phyloP scores from a whole-genome alignment of 2,797 vertebrate species.

The Cryptoprocta ferox region DNA sequence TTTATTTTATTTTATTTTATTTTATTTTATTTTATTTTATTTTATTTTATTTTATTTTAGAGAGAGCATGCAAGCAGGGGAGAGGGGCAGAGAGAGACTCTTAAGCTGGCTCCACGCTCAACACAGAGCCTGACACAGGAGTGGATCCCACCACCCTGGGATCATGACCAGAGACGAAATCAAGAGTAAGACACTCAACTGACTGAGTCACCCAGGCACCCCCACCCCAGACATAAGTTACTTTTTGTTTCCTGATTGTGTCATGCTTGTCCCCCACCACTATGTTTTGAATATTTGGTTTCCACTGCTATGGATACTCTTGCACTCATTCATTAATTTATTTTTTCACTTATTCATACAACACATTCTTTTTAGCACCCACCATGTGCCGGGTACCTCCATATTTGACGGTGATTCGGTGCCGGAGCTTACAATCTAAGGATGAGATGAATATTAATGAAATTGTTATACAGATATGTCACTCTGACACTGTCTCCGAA shows the following conservation, averaged over 20 bases:
- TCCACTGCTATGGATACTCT: neutral
- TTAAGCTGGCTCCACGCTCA: no score
- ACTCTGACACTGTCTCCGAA: neutral
- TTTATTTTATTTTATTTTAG: no score
- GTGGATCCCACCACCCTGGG: no score
- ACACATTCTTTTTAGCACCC: neutral
- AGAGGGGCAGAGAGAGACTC: no score
- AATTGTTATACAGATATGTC: neutral
- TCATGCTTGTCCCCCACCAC: neutral
- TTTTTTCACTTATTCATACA: neutral
- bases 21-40: no score
- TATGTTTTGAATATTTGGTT: neutral
- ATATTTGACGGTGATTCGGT: neutral
- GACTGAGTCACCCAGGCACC: no score
- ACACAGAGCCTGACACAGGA: no score
- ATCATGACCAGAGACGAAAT: no score
- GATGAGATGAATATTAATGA: neutral
- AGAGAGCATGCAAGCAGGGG: no score
- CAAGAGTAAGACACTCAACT: no score
- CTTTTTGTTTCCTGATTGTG: neutral
- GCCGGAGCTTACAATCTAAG: neutral
- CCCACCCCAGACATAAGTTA: neutral
- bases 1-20: no score
- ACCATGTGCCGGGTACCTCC: no score
- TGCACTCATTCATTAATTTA: neutral